Evolutionary conservation across 2,797 vertebrate genomes (phyloP).

Genomic region (Macropodus opercularis): DNA sequence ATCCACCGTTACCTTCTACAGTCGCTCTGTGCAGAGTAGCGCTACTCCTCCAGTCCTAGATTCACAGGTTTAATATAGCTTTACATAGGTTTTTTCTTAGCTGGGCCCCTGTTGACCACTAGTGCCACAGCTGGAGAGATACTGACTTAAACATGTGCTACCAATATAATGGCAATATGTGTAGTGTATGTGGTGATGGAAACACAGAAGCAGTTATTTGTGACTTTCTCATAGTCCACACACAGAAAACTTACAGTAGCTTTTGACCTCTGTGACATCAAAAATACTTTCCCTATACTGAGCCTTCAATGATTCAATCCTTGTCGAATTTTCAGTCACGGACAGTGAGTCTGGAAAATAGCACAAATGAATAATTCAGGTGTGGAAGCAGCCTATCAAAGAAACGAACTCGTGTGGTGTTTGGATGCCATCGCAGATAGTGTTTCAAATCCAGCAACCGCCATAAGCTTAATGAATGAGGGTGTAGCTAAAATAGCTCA

Average conservation of each 20-base stretch:
- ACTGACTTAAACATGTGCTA: background rate
- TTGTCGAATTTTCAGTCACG: constrained; percentile 32
- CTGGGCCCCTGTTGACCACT: too few species aligned
- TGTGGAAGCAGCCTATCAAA: constrained; percentile 41
- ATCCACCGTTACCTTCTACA: too few species aligned
- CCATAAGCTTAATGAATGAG: constrained; percentile 56
- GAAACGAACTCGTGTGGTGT: constrained; percentile 50
- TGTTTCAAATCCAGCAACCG: constrained; percentile 39
- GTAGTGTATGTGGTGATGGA: background rate
- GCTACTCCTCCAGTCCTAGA: too few species aligned
- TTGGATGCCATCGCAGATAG: constrained; percentile 54
- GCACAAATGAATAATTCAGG: constrained; percentile 69
- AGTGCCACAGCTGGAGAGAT: background rate
- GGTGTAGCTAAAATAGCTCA: constrained; percentile 41
- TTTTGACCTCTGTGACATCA: constrained; percentile 19
- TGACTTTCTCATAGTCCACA: background rate
- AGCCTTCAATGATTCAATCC: constrained; percentile 38
- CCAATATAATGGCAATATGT: background rate
- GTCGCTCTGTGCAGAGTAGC: too few species aligned
- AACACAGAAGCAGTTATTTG: background rate
- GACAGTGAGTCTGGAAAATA: constrained; percentile 30
- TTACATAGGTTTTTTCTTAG: too few species aligned
- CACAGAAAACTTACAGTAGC: background rate
- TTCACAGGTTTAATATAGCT: too few species aligned
- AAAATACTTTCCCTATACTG: constrained; percentile 30